A percentile compares a stretch with the other conserved stretches of the same genome.
Evolutionary conservation across 2,888 invertebrate genomes (phyloP).

Genomic region (Chirona hameri): DNA sequence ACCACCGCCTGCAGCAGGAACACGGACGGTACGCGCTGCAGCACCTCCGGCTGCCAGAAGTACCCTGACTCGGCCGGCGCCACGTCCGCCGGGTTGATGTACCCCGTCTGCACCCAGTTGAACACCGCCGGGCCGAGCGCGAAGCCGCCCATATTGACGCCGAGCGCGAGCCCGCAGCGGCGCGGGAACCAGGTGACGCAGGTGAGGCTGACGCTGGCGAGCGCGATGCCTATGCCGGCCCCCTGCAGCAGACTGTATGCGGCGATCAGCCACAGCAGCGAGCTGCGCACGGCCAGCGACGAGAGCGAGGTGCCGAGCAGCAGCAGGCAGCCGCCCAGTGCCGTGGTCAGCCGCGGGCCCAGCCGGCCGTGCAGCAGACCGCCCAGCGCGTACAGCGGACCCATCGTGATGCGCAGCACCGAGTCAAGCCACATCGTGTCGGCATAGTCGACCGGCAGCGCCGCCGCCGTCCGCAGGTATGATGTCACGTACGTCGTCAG

Average conservation of each 20-base stretch:
- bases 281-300: neutral
- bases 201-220: slow-evolving; percentile 1
- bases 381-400: neutral
- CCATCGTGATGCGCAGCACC: neutral
- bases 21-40: slow-evolving; percentile 43
- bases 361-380: neutral
- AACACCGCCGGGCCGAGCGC: slow-evolving; percentile 47
- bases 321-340: neutral
- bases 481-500: slow-evolving; percentile 9
- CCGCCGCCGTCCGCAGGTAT: neutral
- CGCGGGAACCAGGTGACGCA: slow-evolving; percentile 44
- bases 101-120: slow-evolving; percentile 46
- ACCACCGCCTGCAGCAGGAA: slow-evolving; percentile 44
- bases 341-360: neutral
- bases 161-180: slow-evolving; percentile 45
- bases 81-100: slow-evolving; percentile 44
- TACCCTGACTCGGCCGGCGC: neutral
- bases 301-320: neutral
- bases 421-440: slow-evolving; percentile 12
- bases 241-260: slow-evolving; percentile 7
- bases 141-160: slow-evolving; percentile 46
- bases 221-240: slow-evolving; percentile 6
- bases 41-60: slow-evolving; percentile 42
- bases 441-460: neutral
- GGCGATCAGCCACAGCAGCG: neutral